Conservation (phyloP, 2,888 invertebrate genomes). For the Rhamnusium bicolor region DNA sequence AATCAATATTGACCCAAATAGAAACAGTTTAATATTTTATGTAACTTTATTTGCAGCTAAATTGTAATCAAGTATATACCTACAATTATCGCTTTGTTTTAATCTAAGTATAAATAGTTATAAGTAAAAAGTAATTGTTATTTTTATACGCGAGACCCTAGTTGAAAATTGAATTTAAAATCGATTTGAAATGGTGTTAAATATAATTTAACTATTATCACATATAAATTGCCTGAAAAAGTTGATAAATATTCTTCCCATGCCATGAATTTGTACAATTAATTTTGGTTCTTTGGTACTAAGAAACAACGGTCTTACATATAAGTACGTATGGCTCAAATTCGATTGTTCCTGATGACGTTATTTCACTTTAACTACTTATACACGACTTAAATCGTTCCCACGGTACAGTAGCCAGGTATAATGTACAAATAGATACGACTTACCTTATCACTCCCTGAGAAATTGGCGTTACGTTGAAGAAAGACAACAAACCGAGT, state of each 20-base stretch:
- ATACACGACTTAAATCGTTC: constrained; percentile 64
- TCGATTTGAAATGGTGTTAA: constrained; percentile 11
- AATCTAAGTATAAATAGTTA: background rate
- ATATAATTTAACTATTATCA: background rate
- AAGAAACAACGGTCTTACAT: constrained; percentile 2
- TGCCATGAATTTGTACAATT: constrained; percentile 43
- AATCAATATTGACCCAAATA: constrained; percentile 22
- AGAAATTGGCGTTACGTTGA: background rate
- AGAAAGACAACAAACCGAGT: constrained; percentile 27
- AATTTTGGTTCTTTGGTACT: constrained; percentile 43
- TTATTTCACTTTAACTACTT: constrained; percentile 66
- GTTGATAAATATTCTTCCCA: constrained; percentile 44
- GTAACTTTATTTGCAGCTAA: background rate
- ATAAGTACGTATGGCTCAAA: constrained; percentile 38
- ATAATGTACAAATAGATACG: background rate
- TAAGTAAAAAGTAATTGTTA: background rate
- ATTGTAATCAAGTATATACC: background rate
- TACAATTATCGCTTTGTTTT: background rate
- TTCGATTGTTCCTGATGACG: constrained; percentile 52
- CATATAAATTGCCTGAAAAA: constrained; percentile 10
- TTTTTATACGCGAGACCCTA: background rate
- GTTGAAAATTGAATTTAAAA: background rate
- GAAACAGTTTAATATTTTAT: background rate
- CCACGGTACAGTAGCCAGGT: constrained; percentile 59
- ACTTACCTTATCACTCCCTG: background rate